These are phyloP conservation scores for Sanderia malayensis DNA, from an alignment of 30 jellyfish, hydroid and myxozoan species.

Conservation along the genomic window DNA sequence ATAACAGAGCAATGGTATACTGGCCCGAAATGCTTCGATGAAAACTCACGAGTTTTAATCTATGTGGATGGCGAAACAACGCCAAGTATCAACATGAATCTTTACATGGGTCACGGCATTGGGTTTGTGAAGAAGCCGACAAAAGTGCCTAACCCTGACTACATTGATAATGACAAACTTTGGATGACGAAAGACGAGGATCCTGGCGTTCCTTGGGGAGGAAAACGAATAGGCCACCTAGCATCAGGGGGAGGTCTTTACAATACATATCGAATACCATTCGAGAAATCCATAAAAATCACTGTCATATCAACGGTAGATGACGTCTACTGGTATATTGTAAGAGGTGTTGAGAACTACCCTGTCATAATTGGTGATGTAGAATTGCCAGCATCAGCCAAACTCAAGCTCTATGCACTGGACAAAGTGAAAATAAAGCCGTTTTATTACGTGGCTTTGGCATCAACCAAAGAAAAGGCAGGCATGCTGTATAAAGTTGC, in stretches of 20 bases:
- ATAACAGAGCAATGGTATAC: constrained; percentile 73
- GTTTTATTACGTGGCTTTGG: constrained; percentile 23
- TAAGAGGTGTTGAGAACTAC: constrained; percentile 65
- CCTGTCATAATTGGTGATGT: constrained; percentile 49
- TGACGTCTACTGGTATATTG: constrained; percentile 40
- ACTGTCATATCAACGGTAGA: constrained; percentile 14
- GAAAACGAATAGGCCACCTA: constrained; percentile 53
- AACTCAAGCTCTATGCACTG: constrained; percentile 18
- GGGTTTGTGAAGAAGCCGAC: constrained; percentile 23
- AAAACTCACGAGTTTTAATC: constrained; percentile 23
- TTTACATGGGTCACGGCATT: constrained; percentile 58
- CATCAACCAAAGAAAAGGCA: constrained; percentile 22
- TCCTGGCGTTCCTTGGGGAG: constrained; percentile 59
- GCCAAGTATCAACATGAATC: constrained; percentile 46
- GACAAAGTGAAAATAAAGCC: constrained; percentile 24
- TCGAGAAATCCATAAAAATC: constrained; percentile 31
- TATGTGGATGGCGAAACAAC: constrained; percentile 49
- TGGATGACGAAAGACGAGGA: constrained; percentile 10
- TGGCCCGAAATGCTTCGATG: constrained; percentile 27
- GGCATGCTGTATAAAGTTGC: constrained; percentile 61
- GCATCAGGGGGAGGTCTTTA: constrained; percentile 65
- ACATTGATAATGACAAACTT: not conserved
- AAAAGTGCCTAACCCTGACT: not conserved
- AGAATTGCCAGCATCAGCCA: constrained; percentile 34
- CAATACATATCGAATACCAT: constrained; percentile 56